These are phyloP conservation scores for Pimephales promelas DNA, from an alignment of 2,113 vertebrate genomes.

Conservation along the genomic window DNA sequence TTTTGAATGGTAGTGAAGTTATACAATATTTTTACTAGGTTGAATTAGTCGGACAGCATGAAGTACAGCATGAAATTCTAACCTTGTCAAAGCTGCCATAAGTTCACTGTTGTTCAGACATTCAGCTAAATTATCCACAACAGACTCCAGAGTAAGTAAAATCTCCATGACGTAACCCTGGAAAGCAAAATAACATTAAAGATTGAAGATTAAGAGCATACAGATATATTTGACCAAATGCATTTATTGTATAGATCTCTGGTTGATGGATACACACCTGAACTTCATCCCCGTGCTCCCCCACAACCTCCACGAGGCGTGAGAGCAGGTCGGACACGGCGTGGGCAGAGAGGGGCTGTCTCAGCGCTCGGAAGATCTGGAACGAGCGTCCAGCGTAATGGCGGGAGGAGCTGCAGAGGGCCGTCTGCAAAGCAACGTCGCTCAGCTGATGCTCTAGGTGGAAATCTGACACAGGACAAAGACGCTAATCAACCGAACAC, in stretches of 20 bases:
- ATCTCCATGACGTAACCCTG: conserved; percentile 99
- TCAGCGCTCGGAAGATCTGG: conserved; percentile 95
- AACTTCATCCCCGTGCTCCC: conserved; percentile 96
- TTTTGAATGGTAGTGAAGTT: neutral
- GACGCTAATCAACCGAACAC: neutral
- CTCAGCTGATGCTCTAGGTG: conserved; percentile 96
- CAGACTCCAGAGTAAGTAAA: conserved; percentile 92
- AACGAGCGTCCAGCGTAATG: conserved; percentile 97
- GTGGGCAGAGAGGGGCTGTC: conserved; percentile 92
- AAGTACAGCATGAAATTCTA: conserved; percentile 12
- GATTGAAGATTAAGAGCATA: neutral
- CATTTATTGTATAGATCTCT: neutral
- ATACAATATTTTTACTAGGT: neutral
- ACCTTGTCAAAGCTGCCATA: conserved; percentile 92
- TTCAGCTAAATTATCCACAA: conserved; percentile 95
- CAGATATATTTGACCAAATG: neutral
- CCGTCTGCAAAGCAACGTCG: conserved; percentile 94
- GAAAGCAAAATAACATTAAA: conserved; percentile 13
- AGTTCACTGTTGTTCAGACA: conserved; percentile 96
- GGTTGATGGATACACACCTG: conserved; percentile 78
- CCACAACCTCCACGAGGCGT: conserved; percentile 94
- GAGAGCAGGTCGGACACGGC: conserved; percentile 93
- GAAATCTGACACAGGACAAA: conserved; percentile 78
- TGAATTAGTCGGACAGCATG: neutral
- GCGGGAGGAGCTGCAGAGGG: conserved; percentile 93